These are phyloP conservation scores for Kryptolebias ocellatus DNA, from an alignment of 2,797 vertebrate genomes.

Conservation along the genomic window DNA sequence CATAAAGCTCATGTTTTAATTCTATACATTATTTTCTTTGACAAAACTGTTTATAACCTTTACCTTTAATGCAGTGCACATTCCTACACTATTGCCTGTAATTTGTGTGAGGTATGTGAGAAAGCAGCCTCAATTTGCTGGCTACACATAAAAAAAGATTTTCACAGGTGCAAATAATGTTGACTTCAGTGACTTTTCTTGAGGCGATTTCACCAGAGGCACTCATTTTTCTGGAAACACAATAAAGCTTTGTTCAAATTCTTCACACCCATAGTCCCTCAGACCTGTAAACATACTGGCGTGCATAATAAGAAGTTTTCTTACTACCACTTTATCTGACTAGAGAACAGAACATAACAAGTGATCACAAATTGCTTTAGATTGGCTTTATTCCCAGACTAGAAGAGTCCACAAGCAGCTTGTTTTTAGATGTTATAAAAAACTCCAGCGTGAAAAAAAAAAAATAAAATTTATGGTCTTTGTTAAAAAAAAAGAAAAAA, in stretches of 20 bases:
- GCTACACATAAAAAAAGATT: neutral
- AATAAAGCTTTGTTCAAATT: neutral
- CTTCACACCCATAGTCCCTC: neutral
- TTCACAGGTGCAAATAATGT: neutral
- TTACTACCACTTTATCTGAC: neutral
- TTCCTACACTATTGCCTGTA: neutral
- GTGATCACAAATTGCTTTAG: constrained; percentile 8
- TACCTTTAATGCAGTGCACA: constrained; percentile 3
- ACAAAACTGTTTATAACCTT: neutral
- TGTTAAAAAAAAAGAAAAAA: constrained; percentile 10
- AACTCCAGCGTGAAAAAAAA: constrained; percentile 2
- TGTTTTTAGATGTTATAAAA: constrained; percentile 13
- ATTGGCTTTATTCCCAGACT: constrained; percentile 24
- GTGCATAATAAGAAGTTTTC: neutral
- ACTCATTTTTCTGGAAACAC: neutral
- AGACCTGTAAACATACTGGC: neutral
- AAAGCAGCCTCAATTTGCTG: no score
- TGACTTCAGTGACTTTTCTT: neutral
- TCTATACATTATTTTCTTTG: neutral
- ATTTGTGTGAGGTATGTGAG: neutral
- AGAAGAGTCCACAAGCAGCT: constrained; percentile 19
- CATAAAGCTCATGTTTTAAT: neutral
- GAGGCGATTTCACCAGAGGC: neutral
- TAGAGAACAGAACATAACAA: constrained; percentile 2
- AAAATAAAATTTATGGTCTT: constrained; percentile 12